phyloP scores from a whole-genome alignment of 2,888 invertebrate genomes.

The Alentia gelatinosa region DNA sequence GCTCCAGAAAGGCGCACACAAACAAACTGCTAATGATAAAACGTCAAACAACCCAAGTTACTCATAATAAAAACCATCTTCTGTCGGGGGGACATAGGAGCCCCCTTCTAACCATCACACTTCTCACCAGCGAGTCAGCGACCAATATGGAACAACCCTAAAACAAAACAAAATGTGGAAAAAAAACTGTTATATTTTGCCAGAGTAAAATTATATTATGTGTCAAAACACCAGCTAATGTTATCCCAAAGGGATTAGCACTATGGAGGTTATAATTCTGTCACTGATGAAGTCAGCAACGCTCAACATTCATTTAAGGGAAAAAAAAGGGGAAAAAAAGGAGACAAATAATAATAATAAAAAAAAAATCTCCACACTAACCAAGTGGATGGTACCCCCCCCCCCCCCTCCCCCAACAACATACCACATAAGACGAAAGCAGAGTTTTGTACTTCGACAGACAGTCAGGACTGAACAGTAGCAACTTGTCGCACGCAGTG shows the following conservation, averaged over 20 bases:
- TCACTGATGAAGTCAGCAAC: background rate
- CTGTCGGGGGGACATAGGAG: background rate
- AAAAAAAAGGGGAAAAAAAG: background rate
- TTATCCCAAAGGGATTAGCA: background rate
- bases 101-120: background rate
- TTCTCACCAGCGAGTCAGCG: background rate
- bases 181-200: background rate
- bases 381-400: too few relatives aligned
- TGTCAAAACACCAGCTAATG: background rate
- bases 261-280: background rate
- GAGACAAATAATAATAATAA: too few relatives aligned
- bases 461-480: conserved; percentile 24
- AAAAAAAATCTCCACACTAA: too few relatives aligned
- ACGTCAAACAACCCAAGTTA: conserved; percentile 20
- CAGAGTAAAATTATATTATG: background rate
- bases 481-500: background rate
- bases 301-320: background rate
- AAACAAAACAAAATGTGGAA: background rate
- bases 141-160: background rate
- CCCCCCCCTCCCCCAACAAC: background rate
- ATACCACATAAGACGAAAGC: background rate
- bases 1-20: conserved; percentile 8
- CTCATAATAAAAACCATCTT: background rate
- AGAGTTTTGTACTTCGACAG: conserved; percentile 16
- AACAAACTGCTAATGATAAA: conserved; percentile 13